phyloP scores from a whole-genome alignment of 2,888 invertebrate species.

The Tiliacea aurago region DNA sequence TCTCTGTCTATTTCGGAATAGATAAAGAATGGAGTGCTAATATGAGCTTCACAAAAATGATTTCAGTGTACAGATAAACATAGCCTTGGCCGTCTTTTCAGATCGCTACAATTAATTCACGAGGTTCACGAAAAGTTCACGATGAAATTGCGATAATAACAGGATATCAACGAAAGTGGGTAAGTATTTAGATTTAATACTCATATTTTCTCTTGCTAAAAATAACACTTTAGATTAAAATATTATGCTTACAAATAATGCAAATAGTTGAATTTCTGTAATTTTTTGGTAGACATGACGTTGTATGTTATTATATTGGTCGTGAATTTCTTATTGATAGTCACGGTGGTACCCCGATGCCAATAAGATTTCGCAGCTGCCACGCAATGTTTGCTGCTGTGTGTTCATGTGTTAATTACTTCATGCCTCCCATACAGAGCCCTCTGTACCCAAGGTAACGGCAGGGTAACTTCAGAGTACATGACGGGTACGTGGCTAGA shows the following conservation, averaged over 20 bases:
- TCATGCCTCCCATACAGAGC: neutral
- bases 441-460: slow-evolving; percentile 34
- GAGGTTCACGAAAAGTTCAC: too few relatives aligned
- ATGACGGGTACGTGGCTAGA: slow-evolving; percentile 45
- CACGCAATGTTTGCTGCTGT: neutral
- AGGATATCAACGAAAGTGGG: too few relatives aligned
- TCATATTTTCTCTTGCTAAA: neutral
- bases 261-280: neutral
- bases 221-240: neutral
- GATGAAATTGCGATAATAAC: neutral
- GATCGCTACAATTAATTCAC: neutral
- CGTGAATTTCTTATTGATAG: neutral
- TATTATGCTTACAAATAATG: neutral
- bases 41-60: neutral
- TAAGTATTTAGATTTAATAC: neutral
- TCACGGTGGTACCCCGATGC: neutral
- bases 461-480: slow-evolving; percentile 34
- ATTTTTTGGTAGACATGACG: neutral
- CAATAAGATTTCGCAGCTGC: neutral
- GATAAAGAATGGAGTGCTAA: slow-evolving; percentile 12
- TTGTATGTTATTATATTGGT: neutral
- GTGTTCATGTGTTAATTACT: slow-evolving; percentile 19
- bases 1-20: slow-evolving; percentile 14
- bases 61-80: neutral
- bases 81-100: neutral